A percentile compares a stretch with the other conserved stretches of the same genome.
These are phyloP conservation scores for Creontiades dilutus DNA, from an alignment of 2,888 invertebrate species.

Conservation along the genomic window DNA sequence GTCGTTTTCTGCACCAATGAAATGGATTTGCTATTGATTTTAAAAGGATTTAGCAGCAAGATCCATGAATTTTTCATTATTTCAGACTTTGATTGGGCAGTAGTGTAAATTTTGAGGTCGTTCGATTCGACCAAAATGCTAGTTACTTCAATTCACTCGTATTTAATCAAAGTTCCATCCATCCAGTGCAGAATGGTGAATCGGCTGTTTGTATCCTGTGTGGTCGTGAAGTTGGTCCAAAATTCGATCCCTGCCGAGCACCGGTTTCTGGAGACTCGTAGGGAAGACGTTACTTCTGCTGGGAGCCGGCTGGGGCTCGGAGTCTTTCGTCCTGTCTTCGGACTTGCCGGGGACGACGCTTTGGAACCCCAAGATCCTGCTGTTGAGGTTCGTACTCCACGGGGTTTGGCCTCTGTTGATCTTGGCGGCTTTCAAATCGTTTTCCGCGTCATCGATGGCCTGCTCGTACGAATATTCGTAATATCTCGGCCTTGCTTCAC, in stretches of 20 bases:
- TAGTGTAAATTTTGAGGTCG: no score
- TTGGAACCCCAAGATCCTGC: background rate
- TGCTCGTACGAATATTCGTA: background rate
- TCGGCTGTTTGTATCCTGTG: conserved; percentile 57
- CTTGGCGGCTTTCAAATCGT: background rate
- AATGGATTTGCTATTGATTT: no score
- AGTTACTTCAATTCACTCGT: background rate
- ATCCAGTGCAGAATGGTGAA: conserved; percentile 61
- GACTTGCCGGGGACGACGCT: background rate
- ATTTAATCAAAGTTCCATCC: conserved; percentile 49
- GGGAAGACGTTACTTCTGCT: background rate
- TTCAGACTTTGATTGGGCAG: no score
- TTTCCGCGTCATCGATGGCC: conserved; percentile 18
- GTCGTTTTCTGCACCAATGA: no score
- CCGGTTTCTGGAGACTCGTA: background rate
- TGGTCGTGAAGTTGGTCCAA: conserved; percentile 58
- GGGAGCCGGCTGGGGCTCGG: background rate
- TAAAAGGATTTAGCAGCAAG: no score
- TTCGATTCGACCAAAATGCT: no score
- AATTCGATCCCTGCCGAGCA: conserved; percentile 42
- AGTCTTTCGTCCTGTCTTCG: background rate
- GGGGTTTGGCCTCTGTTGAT: background rate
- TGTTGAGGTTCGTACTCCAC: background rate
- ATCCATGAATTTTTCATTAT: no score
- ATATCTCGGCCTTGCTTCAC: conserved; percentile 7